Conservation (phyloP, 2,888 invertebrate species). For the Drosophila cracens region DNA sequence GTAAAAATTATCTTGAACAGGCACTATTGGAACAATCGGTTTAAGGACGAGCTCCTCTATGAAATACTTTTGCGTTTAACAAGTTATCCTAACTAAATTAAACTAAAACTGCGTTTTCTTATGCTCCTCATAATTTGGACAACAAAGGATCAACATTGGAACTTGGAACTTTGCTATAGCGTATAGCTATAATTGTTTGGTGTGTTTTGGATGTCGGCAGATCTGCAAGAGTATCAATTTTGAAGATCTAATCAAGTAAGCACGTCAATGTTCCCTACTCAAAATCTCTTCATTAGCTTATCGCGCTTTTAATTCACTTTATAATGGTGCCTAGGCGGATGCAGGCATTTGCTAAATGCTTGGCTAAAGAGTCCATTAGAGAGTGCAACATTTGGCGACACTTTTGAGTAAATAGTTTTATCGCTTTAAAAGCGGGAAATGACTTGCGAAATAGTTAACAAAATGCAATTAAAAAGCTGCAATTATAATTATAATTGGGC, state of each 20-base stretch:
- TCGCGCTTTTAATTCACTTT: neutral
- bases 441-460: slow-evolving; percentile 68
- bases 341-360: slow-evolving; percentile 5
- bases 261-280: neutral
- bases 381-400: slow-evolving; percentile 54
- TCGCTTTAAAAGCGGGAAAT: slow-evolving; percentile 62
- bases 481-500: slow-evolving; percentile 76
- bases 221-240: neutral
- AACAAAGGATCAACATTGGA: too few species aligned
- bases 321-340: neutral
- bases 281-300: neutral
- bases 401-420: slow-evolving; percentile 55
- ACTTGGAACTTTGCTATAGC: neutral
- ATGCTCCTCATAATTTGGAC: too few species aligned
- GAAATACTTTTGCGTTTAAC: neutral
- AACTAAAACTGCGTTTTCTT: too few species aligned
- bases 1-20: too few species aligned
- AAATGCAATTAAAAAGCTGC: slow-evolving; percentile 79
- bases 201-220: too few species aligned
- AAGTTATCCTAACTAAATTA: neutral
- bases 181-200: neutral
- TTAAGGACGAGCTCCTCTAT: neutral
- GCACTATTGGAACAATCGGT: neutral
- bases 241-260: neutral
- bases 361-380: slow-evolving; percentile 41